Evolutionary conservation across 2,888 invertebrate species (phyloP), one percentile per base, ranked within the genome.

Genomic region (Eristalis pertinax): DNA sequence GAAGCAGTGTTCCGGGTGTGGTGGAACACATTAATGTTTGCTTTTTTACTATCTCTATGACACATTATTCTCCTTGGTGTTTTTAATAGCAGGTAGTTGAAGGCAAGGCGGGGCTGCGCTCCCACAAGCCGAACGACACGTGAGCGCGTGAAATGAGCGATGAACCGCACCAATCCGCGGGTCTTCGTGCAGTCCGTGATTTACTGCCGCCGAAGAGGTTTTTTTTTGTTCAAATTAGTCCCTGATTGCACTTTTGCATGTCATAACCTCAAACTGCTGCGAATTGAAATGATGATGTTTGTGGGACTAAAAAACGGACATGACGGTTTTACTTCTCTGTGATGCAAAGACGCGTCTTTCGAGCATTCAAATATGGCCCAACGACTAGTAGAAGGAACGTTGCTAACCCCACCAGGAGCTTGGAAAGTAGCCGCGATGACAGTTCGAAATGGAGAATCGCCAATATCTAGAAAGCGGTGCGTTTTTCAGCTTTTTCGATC

Each of bases 31-130:
- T 68, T 56, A 63, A 75, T 58, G 29, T 24, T 26, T n/a, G 32
- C 60, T 38, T 38, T 32, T 84, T 70, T 38, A 11, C 38, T 35
- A 43, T 67, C 38, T 56, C 26, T 56, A 41, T 73, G 43, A 63
- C 58, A 32, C 58, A 68, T 50, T 50, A 50, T 8, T 50, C n/a
- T 50, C 50, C n/a, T 19, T 50, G 50, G 50, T 50, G 19, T 32
- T 32, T 32, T 50, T 50, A 50, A 50, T 50, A n/a, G 50, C 50
- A 50, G 50, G 19, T 19, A 50, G 38, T 41, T 32, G 19, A 41
- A 1, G 26, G 4, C n/a, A 29, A 5, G 26, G 4, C n/a, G 2
- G 56, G 58, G 56, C 13, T 62, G n/a, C 15, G 32, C 32, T 62
- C 32, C 19, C 29, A 0, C 0, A 15, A 29, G 24, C 26, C 29